phyloP scores from a whole-genome alignment of 2,113 vertebrate species.

The Cololabis saira region DNA sequence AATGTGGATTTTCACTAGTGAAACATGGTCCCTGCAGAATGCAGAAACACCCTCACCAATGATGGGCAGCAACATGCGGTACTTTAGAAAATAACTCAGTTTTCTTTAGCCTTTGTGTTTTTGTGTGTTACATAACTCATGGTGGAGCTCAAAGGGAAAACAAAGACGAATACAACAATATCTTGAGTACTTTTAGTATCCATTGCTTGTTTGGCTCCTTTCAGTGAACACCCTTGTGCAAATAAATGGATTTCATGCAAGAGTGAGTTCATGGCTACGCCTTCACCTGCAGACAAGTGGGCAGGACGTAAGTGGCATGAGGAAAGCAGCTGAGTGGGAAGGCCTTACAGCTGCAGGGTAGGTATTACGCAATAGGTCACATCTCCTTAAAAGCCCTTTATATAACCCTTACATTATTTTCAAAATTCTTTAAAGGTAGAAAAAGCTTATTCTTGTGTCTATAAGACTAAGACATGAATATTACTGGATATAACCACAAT shows the following conservation, averaged over 20 bases:
- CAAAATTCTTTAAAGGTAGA: neutral
- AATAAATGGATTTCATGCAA: constrained; percentile 12
- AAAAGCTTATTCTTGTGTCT: neutral
- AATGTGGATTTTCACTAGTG: neutral
- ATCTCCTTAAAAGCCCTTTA: neutral
- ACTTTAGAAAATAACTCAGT: constrained; percentile 1
- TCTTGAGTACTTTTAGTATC: constrained; percentile 12
- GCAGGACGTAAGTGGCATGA: constrained; percentile 11
- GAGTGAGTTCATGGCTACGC: neutral
- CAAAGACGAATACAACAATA: constrained; percentile 16
- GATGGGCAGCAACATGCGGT: constrained; percentile 11
- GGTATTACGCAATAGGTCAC: neutral
- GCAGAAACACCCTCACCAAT: neutral
- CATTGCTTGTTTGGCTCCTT: constrained; percentile 1
- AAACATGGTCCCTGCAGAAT: neutral
- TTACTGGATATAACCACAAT: neutral
- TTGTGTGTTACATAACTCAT: constrained; percentile 27
- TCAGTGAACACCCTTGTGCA: constrained; percentile 10
- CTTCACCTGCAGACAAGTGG: constrained; percentile 6
- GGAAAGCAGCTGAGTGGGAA: neutral
- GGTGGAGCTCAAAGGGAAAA: constrained; percentile 22
- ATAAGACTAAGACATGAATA: neutral
- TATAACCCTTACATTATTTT: neutral
- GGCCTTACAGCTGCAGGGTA: neutral
- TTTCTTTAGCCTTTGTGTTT: constrained; percentile 24